phyloP scores from a whole-genome alignment of 2,888 invertebrate species.

The Leptogaster cylindrica region DNA sequence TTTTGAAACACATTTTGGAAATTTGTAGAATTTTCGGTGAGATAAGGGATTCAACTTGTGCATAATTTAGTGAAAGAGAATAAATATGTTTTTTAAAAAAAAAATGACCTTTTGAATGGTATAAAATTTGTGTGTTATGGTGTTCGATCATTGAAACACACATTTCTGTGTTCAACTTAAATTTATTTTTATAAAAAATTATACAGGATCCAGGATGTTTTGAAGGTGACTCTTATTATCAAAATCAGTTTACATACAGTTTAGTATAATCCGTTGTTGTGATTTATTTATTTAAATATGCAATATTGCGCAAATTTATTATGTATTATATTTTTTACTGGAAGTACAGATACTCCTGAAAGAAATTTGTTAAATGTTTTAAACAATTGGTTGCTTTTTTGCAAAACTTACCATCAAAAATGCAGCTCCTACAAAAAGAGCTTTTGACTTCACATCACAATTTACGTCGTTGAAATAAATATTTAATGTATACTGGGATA shows the following conservation, averaged over 20 bases:
- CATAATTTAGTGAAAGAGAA: background rate
- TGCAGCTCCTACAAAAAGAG: conserved; percentile 78
- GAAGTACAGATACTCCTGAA: conserved; percentile 60
- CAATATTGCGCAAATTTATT: too few relatives aligned
- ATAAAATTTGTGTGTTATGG: too few relatives aligned
- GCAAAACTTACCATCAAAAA: conserved; percentile 77
- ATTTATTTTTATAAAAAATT: too few relatives aligned
- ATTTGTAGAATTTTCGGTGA: conserved; percentile 9
- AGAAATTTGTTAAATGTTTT: conserved; percentile 41
- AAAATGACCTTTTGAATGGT: too few relatives aligned
- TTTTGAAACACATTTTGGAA: conserved; percentile 30
- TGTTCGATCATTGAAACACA: too few relatives aligned
- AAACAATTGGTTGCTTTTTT: background rate
- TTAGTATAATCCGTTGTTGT: too few relatives aligned
- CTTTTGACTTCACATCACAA: conserved; percentile 77
- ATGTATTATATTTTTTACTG: too few relatives aligned
- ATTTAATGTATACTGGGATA: conserved; percentile 75
- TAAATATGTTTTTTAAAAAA: conserved; percentile 9
- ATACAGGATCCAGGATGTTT: too few relatives aligned
- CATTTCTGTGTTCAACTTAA: too few relatives aligned
- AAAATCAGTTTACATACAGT: too few relatives aligned
- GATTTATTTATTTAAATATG: too few relatives aligned
- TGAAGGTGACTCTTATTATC: too few relatives aligned
- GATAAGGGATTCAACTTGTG: background rate
- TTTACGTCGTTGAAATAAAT: conserved; percentile 75